Percentiles rank a stretch among this genome's conserved stretches.
These are phyloP conservation scores for Nibea coibor DNA, from an alignment of 2,113 vertebrate species.

Conservation along the genomic window DNA sequence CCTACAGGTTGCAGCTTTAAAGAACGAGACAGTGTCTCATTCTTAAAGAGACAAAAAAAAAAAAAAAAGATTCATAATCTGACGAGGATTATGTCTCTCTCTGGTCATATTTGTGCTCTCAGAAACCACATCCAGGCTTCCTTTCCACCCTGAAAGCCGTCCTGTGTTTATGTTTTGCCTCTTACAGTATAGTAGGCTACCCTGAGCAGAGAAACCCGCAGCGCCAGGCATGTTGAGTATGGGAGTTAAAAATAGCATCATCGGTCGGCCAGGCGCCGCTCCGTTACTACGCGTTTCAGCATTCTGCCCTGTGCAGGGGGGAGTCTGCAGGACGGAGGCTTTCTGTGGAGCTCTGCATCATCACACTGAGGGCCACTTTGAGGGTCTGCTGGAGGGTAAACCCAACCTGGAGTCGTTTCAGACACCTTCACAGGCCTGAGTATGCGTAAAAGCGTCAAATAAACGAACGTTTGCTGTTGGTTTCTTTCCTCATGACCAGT, in stretches of 20 bases:
- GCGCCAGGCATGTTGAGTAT: conserved; percentile 81
- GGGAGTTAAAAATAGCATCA: conserved; percentile 88
- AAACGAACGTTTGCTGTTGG: not conserved
- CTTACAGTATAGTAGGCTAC: conserved; percentile 64
- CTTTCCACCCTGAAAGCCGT: conserved; percentile 13
- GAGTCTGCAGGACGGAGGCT: conserved; percentile 71
- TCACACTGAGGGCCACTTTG: conserved; percentile 33
- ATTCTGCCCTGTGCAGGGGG: conserved; percentile 82
- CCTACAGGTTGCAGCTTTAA: conserved; percentile 67
- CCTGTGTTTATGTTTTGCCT: conserved; percentile 50
- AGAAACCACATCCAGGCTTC: not conserved
- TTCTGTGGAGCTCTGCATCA: conserved; percentile 38
- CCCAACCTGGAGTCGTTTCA: conserved; percentile 29
- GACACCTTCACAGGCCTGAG: not conserved
- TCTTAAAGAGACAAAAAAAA: conserved; percentile 44
- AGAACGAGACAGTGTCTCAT: conserved; percentile 48
- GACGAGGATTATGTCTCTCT: not conserved
- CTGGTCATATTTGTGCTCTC: not conserved
- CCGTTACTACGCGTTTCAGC: conserved; percentile 84
- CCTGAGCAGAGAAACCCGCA: conserved; percentile 76
- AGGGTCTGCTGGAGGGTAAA: conserved; percentile 34
- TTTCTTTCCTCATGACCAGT: not conserved
- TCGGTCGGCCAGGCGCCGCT: conserved; percentile 81
- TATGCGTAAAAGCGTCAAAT: not conserved
- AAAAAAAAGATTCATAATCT: not conserved